Percentiles rank a stretch among this genome's conserved stretches.
These are phyloP conservation scores for Mesopsocus fuscifrons DNA, from an alignment of 2,888 invertebrate species.

Conservation along the genomic window DNA sequence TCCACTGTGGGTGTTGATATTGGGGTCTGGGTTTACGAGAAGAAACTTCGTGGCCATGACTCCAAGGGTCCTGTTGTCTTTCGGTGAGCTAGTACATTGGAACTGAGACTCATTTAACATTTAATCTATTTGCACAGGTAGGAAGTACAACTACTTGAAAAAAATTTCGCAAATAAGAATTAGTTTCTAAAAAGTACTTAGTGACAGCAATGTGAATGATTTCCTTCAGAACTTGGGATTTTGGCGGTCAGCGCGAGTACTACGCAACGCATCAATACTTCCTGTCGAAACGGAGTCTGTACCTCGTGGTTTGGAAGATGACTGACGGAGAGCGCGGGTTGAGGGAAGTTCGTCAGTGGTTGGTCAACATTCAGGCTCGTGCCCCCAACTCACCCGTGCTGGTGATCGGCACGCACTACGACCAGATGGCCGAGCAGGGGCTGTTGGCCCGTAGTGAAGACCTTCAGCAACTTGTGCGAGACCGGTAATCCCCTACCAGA, in stretches of 20 bases:
- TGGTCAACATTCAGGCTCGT: slow-evolving; percentile 83
- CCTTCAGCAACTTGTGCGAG: slow-evolving; percentile 71
- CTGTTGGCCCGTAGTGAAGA: slow-evolving; percentile 39
- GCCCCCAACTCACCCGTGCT: slow-evolving; percentile 94
- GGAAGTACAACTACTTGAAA: too few relatives aligned
- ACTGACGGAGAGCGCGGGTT: slow-evolving; percentile 82
- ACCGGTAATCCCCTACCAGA: too few relatives aligned
- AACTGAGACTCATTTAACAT: too few relatives aligned
- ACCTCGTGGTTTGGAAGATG: slow-evolving; percentile 88
- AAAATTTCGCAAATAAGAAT: too few relatives aligned
- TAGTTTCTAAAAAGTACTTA: too few relatives aligned
- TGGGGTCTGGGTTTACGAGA: slow-evolving; percentile 84
- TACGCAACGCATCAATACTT: slow-evolving; percentile 99
- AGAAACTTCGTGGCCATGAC: slow-evolving; percentile 46
- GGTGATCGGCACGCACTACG: slow-evolving; percentile 92
- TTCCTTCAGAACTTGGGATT: slow-evolving; percentile 80
- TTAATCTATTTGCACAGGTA: too few relatives aligned
- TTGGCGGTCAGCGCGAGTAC: slow-evolving; percentile 94
- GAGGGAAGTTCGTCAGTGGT: slow-evolving; percentile 81
- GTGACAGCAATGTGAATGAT: neutral
- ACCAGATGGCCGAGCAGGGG: slow-evolving; percentile 49
- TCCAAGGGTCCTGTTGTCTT: slow-evolving; percentile 71
- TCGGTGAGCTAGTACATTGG: too few relatives aligned
- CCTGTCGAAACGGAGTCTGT: slow-evolving; percentile 82
- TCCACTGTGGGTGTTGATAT: slow-evolving; percentile 98